Conservation (phyloP, 2,797 vertebrate species). For the Melanotaenia pygmaea region DNA sequence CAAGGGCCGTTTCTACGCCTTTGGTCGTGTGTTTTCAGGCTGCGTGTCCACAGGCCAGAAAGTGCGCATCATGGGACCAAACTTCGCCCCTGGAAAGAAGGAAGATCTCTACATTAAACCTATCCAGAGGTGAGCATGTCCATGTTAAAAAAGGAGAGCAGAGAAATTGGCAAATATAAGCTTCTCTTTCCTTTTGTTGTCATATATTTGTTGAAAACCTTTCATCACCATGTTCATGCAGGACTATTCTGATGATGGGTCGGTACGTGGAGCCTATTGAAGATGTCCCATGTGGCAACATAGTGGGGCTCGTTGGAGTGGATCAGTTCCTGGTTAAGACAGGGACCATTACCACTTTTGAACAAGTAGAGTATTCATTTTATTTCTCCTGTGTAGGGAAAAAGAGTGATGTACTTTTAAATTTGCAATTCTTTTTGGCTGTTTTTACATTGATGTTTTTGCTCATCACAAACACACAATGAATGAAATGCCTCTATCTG, state of each 20-base stretch:
- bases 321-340: constrained; percentile 96
- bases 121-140: constrained; percentile 89
- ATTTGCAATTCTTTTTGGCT: neutral
- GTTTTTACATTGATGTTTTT: neutral
- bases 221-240: constrained; percentile 52
- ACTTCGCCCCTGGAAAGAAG: constrained; percentile 94
- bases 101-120: constrained; percentile 95
- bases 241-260: constrained; percentile 97
- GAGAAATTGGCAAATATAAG: neutral
- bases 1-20: constrained; percentile 96
- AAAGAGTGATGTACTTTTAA: no score
- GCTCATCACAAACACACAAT: neutral
- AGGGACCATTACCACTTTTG: constrained; percentile 93
- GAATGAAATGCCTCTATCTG: constrained; percentile 6
- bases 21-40: constrained; percentile 95
- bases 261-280: constrained; percentile 94
- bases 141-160: neutral
- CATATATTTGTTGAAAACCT: neutral
- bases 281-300: constrained; percentile 96
- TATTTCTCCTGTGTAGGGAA: neutral
- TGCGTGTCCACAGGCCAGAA: constrained; percentile 92
- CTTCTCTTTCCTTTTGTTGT: neutral
- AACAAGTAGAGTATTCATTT: constrained; percentile 67
- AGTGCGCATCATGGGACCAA: constrained; percentile 97
- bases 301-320: constrained; percentile 93